These are phyloP conservation scores for Seira musarum DNA, from an alignment of 2,888 invertebrate genomes.

Conservation along the genomic window DNA sequence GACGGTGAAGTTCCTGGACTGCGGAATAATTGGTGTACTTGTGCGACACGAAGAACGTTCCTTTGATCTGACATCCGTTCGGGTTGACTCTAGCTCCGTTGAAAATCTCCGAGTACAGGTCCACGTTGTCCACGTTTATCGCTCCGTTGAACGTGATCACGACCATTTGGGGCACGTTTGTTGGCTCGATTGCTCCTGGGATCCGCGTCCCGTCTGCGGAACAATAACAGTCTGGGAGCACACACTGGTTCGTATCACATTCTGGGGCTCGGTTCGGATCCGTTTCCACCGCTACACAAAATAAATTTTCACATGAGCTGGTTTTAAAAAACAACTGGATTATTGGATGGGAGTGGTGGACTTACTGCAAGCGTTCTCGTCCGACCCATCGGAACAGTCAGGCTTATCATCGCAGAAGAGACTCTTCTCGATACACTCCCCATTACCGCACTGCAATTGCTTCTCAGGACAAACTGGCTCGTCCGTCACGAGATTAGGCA, in stretches of 20 bases:
- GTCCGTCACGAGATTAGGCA: conserved; percentile 92
- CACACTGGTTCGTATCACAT: conserved; percentile 89
- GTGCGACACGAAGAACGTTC: conserved; percentile 95
- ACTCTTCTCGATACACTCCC: conserved; percentile 92
- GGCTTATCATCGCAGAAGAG: conserved; percentile 94
- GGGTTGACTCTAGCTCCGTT: conserved; percentile 84
- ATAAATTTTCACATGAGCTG: not conserved
- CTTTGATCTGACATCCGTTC: conserved; percentile 89
- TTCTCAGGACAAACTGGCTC: conserved; percentile 93
- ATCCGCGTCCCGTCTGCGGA: conserved; percentile 92
- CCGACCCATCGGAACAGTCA: conserved; percentile 95
- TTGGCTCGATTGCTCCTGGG: conserved; percentile 79
- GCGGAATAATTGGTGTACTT: conserved; percentile 92
- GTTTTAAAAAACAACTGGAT: not conserved
- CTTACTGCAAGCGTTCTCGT: conserved; percentile 96
- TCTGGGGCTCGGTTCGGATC: conserved; percentile 94
- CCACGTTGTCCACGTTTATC: conserved; percentile 91
- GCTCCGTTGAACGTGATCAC: conserved; percentile 94
- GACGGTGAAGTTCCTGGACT: conserved; percentile 89
- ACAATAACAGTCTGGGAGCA: conserved; percentile 94
- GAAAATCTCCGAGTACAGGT: conserved; percentile 89
- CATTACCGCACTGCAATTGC: conserved; percentile 92
- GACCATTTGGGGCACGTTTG: conserved; percentile 89
- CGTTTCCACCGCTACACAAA: conserved; percentile 65
- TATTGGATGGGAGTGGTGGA: conserved; percentile 70